Evolutionary conservation across 2,797 vertebrate genomes (phyloP), one percentile per base, ranked within the genome.

Genomic region (Eleutherodactylus coqui): DNA sequence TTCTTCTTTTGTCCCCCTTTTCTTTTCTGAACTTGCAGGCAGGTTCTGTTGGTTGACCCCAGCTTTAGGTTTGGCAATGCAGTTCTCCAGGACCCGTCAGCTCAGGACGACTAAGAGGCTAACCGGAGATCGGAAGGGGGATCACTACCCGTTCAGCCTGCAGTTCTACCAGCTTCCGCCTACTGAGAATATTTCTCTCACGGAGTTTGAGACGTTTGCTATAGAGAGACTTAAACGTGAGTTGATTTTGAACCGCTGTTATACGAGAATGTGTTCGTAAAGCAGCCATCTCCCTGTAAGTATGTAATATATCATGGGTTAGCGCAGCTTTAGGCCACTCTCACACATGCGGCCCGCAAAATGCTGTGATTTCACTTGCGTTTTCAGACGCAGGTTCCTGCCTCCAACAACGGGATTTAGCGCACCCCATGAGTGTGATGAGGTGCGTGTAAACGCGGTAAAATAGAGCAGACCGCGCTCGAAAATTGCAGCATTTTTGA

Each of bases 101-200:
- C 91, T 5, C 84, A 94, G 34, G 69, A 11, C 6, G 32, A 72
- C 91, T 87, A 21, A 67, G 24, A 53, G 75, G 43, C 7, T 88
- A 49, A 62, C 47, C 4, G 82, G 64, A 10, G 85, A 90, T 79
- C 83, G 62, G 73, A 94, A 92, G 88, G 87, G 88, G 1, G 94
- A 95, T 43, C 89, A 91, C 3, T 98, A 99, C 53, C 94, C 93
- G 27, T 96, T 96, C 79, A 93, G 94, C 53, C 91, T 98, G 85
- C 97, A 99, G 92, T 97, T 98, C 87, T 99, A 99, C 19, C 92
- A 93, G 55, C 94, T 96, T 69, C 96, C 97, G 1, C 98, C 98
- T 2, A 92, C 93, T 41, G 97, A 99, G 90, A 97, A 92, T 90
- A 93, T 99, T 85, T 96, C 97, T 7, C 94, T 99, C 73, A 69